A percentile compares a stretch with the other conserved stretches of the same genome.
phyloP scores from a whole-genome alignment of 2,113 vertebrate species.

The Platycercus adscitus region DNA sequence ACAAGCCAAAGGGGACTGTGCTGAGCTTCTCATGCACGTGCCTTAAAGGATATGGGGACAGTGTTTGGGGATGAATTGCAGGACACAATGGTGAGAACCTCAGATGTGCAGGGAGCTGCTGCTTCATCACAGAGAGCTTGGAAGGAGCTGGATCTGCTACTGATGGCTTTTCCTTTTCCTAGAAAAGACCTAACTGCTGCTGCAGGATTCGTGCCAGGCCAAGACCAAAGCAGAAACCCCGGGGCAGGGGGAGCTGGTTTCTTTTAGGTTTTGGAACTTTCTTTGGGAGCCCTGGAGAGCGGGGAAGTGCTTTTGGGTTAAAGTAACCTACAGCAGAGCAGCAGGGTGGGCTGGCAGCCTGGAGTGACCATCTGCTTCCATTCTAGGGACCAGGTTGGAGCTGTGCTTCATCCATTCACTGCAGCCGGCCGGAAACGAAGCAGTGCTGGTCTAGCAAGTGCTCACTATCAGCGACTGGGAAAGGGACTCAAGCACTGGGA shows the following conservation, averaged over 20 bases:
- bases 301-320: background rate
- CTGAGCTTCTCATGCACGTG: background rate
- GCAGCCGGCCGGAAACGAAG: background rate
- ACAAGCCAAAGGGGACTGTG: background rate
- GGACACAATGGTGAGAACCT: background rate
- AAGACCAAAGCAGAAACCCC: background rate
- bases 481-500: background rate
- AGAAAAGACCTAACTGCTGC: background rate
- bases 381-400: background rate
- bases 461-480: rapidly evolving
- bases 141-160: background rate
- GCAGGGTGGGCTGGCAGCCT: background rate
- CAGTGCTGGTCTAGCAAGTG: background rate
- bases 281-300: background rate
- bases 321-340: background rate
- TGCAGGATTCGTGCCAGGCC: background rate
- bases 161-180: background rate
- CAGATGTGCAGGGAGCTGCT: background rate
- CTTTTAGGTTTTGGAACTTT: background rate
- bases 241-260: background rate
- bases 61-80: background rate
- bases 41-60: background rate
- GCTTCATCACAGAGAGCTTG: background rate
- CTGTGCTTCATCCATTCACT: background rate
- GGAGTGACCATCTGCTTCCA: background rate